Percentiles rank a stretch among this genome's conserved stretches.
phyloP scores from a whole-genome alignment of 2,797 vertebrate species.

The Sebastes minor region DNA sequence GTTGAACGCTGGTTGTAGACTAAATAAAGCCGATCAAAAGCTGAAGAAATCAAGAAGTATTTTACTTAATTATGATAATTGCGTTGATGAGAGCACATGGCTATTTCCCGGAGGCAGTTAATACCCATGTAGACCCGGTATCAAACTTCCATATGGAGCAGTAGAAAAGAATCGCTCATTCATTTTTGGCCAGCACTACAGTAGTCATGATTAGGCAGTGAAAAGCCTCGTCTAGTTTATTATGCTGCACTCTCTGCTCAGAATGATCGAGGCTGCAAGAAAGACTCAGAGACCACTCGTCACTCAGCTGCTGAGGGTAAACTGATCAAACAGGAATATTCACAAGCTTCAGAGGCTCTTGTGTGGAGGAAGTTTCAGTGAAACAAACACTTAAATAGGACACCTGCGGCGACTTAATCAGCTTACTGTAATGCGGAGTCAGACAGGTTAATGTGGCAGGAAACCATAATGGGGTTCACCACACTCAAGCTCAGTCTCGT shows the following conservation, averaged over 20 bases:
- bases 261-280: not conserved
- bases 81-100: not conserved
- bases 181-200: not conserved
- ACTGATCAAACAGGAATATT: slow-evolving; percentile 31
- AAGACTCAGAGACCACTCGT: not conserved
- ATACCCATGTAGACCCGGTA: not conserved
- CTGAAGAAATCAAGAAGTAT: not conserved
- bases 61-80: not conserved
- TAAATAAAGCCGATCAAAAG: not conserved
- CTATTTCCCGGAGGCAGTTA: not conserved
- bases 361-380: slow-evolving; percentile 41
- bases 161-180: not conserved
- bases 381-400: slow-evolving; percentile 62
- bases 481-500: slow-evolving; percentile 15
- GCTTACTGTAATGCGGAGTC: slow-evolving; percentile 64
- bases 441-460: slow-evolving; percentile 70
- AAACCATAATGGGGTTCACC: slow-evolving; percentile 48
- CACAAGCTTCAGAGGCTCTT: slow-evolving; percentile 16
- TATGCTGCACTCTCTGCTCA: slow-evolving; percentile 2
- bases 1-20: no score
- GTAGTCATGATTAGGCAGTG: slow-evolving; percentile 4
- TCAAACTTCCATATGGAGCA: not conserved
- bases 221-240: not conserved
- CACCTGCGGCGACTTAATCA: slow-evolving; percentile 61
- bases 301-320: slow-evolving; percentile 5